Conservation (phyloP, 2,888 invertebrate species). For the Tenthredo notha region DNA sequence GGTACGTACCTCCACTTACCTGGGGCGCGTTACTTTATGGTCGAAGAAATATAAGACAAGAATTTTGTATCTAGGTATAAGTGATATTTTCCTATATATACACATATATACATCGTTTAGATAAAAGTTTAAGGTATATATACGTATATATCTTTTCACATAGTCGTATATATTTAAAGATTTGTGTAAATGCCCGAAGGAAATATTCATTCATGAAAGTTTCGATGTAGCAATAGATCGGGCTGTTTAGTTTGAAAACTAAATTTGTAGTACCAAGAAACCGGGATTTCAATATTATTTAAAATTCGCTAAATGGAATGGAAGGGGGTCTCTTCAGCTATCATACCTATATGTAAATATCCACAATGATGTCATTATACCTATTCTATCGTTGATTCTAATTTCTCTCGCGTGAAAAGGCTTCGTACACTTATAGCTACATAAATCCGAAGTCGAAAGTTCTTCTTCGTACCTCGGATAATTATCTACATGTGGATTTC, state of each 20-base stretch:
- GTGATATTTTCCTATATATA: background rate
- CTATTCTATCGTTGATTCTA: slow-evolving; percentile 17
- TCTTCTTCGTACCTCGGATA: background rate
- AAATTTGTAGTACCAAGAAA: slow-evolving; percentile 8
- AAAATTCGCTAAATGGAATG: background rate
- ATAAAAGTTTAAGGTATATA: background rate
- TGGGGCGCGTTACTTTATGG: background rate
- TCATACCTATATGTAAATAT: background rate
- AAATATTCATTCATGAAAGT: slow-evolving; percentile 17
- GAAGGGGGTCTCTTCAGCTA: background rate
- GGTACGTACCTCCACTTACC: background rate
- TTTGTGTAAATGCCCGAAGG: background rate
- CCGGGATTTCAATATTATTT: slow-evolving; percentile 4
- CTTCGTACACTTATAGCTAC: background rate
- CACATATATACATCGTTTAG: background rate
- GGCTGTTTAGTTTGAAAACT: background rate
- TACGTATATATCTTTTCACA: too few relatives aligned
- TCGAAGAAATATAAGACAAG: background rate
- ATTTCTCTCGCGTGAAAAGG: background rate
- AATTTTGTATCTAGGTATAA: background rate
- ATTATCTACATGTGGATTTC: background rate
- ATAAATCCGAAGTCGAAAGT: slow-evolving; percentile 11
- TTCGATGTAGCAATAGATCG: slow-evolving; percentile 1
- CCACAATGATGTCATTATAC: slow-evolving; percentile 15
- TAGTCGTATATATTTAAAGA: background rate